Percentiles rank a stretch among this genome's conserved stretches.
These are phyloP conservation scores for Ectobius pallidus DNA, from an alignment of 2,888 invertebrate genomes.

Conservation along the genomic window DNA sequence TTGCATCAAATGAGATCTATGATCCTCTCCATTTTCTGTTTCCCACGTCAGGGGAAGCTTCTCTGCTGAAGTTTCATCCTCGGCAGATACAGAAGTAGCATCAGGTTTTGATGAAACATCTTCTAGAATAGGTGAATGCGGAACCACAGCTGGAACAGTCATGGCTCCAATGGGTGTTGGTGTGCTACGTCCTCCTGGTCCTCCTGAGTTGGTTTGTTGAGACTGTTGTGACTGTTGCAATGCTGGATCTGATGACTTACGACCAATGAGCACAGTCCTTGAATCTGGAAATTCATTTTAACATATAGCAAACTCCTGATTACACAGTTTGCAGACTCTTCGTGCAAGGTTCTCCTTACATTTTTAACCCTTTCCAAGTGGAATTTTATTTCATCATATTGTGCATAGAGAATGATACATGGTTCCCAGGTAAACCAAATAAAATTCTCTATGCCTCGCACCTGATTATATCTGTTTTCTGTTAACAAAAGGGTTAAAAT, in stretches of 20 bases:
- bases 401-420: too few species aligned
- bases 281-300: too few species aligned
- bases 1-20: background rate
- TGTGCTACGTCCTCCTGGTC: constrained; percentile 53
- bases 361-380: too few species aligned
- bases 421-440: too few species aligned
- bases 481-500: too few species aligned
- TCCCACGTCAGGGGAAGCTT: constrained; percentile 1
- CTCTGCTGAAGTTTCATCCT: background rate
- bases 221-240: constrained; percentile 12
- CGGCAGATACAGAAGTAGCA: background rate
- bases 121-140: constrained; percentile 21
- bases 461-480: too few species aligned
- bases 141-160: background rate
- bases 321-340: too few species aligned
- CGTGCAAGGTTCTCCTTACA: too few species aligned
- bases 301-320: too few species aligned
- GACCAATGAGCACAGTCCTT: background rate
- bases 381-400: too few species aligned
- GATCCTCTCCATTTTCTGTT: constrained; percentile 21
- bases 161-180: constrained; percentile 48
- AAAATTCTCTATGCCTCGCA: too few species aligned
- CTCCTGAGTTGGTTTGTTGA: constrained; percentile 34
- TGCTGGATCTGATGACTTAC: constrained; percentile 20
- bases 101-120: background rate